A percentile compares a stretch with the other conserved stretches of the same genome.
phyloP scores from a whole-genome alignment of 2,113 vertebrate species.

The Corythornis madagascariensis region DNA sequence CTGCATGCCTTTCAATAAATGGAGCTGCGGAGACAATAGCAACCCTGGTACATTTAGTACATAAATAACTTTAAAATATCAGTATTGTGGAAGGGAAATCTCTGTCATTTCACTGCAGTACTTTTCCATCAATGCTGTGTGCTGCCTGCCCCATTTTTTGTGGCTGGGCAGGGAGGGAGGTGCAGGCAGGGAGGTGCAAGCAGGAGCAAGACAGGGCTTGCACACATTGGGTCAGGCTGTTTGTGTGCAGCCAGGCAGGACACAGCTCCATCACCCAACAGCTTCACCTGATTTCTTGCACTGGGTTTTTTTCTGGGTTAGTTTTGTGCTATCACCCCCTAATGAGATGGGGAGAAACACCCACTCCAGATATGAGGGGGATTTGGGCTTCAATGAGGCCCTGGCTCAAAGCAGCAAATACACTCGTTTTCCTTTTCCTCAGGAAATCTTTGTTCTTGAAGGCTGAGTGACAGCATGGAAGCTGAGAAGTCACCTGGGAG shows the following conservation, averaged over 20 bases:
- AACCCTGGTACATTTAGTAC: background rate
- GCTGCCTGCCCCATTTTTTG: fast-evolving
- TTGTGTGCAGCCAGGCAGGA: background rate
- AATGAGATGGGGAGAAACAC: background rate
- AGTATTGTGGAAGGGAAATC: background rate
- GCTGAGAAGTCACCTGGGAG: background rate
- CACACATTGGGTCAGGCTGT: background rate
- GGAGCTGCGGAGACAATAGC: background rate
- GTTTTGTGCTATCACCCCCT: background rate
- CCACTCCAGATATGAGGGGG: fast-evolving
- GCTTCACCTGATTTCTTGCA: fast-evolving
- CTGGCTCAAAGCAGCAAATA: background rate
- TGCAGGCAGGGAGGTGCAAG: background rate
- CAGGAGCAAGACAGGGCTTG: background rate
- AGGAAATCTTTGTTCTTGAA: background rate
- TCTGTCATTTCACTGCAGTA: background rate
- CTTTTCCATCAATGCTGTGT: background rate
- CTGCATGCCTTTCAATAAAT: background rate
- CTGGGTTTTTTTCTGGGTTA: too few species aligned
- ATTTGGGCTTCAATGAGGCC: background rate
- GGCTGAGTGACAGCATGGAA: background rate
- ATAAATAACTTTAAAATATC: slow-evolving; percentile 10
- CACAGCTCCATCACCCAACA: background rate
- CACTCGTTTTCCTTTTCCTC: background rate
- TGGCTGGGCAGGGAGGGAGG: background rate